Percentiles rank a stretch among this genome's conserved stretches.
Conservation (phyloP, 2,797 vertebrate genomes). For the Eleutherodactylus coqui region DNA sequence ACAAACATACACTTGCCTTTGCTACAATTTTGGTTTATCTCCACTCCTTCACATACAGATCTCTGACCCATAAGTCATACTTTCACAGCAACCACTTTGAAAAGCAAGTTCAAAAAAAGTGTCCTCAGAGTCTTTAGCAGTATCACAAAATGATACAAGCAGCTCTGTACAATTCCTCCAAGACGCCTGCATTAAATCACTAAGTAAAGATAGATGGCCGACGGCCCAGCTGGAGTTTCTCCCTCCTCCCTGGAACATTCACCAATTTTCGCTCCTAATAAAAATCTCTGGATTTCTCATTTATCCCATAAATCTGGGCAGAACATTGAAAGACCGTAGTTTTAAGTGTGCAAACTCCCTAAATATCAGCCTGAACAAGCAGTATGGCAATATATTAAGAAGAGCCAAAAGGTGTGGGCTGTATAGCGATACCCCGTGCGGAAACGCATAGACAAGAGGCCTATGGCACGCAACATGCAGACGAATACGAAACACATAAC, state of each 20-base stretch:
- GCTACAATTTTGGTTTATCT: no score
- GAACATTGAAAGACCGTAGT: background rate
- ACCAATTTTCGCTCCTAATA: conserved; percentile 53
- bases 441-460: background rate
- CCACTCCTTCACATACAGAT: no score
- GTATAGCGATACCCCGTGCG: background rate
- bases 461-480: background rate
- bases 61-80: no score
- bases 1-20: no score
- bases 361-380: background rate
- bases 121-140: background rate
- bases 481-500: no score
- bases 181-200: background rate
- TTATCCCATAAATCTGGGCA: conserved; percentile 1
- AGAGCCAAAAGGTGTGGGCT: background rate
- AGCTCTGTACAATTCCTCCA: background rate
- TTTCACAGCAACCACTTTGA: no score
- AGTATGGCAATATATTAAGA: background rate
- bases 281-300: conserved; percentile 50
- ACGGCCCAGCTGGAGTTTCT: conserved; percentile 17
- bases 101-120: no score
- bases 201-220: background rate
- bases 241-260: conserved; percentile 33
- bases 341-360: background rate
- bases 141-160: background rate